Conservation (phyloP, 1,140 invertebrate species). For the Listronotus oregonensis region DNA sequence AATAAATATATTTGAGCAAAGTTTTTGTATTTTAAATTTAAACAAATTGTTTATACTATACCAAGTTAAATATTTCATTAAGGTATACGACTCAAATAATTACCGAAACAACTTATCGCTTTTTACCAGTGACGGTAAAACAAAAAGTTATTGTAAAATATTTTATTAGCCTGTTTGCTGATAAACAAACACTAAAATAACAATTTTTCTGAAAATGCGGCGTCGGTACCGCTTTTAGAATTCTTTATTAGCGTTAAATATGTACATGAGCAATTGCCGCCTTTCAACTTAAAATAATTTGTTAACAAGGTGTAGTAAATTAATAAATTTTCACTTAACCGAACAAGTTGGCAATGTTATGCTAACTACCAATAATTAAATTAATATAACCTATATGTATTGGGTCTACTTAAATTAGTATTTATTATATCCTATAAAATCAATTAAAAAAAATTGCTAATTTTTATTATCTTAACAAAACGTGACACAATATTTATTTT, state of each 20-base stretch:
- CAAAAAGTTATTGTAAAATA: slow-evolving; percentile 16
- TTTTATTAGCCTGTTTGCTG: slow-evolving; percentile 15
- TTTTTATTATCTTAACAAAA: too few relatives aligned
- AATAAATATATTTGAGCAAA: too few relatives aligned
- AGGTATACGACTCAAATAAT: not conserved
- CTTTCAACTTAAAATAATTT: slow-evolving; percentile 19
- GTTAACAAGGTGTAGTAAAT: slow-evolving; percentile 11
- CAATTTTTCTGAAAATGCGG: slow-evolving; percentile 19
- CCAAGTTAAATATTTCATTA: too few relatives aligned
- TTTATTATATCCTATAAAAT: too few relatives aligned
- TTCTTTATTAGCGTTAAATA: slow-evolving; percentile 21
- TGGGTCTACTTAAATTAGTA: too few relatives aligned
- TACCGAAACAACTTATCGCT: not conserved
- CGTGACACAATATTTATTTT: too few relatives aligned
- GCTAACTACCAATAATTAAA: slow-evolving; percentile 7
- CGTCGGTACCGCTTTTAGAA: slow-evolving; percentile 1
- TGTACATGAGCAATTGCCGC: slow-evolving; percentile 14
- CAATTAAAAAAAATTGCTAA: too few relatives aligned
- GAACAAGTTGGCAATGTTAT: not conserved
- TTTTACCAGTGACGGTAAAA: slow-evolving; percentile 6
- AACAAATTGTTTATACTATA: too few relatives aligned
- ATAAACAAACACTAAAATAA: slow-evolving; percentile 24
- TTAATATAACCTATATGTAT: too few relatives aligned
- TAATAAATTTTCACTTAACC: slow-evolving; percentile 17
- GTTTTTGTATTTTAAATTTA: too few relatives aligned